These are phyloP conservation scores for Megathymus violae DNA, from an alignment of 1,140 invertebrate species.

Conservation along the genomic window DNA sequence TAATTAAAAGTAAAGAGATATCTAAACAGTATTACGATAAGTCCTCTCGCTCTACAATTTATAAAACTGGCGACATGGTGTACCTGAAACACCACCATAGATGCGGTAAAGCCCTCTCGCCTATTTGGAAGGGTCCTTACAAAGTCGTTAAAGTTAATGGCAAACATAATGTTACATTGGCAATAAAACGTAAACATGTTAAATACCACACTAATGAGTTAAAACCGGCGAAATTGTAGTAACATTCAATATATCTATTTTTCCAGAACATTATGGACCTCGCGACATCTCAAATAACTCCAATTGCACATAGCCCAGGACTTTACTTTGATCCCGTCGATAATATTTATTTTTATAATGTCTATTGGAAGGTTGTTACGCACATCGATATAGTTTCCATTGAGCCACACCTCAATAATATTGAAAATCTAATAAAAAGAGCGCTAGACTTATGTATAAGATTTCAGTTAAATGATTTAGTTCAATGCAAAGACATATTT, in stretches of 20 bases:
- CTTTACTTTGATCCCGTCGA: slow-evolving; percentile 40
- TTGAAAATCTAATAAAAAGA: slow-evolving; percentile 23
- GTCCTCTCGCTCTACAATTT: slow-evolving; percentile 29
- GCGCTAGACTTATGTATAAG: no score
- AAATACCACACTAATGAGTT: slow-evolving; percentile 40
- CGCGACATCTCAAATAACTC: slow-evolving; percentile 6
- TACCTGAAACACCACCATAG: slow-evolving; percentile 36
- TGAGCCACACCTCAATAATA: slow-evolving; percentile 37
- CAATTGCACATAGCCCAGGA: slow-evolving; percentile 39
- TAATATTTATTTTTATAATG: slow-evolving; percentile 36
- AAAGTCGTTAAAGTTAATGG: slow-evolving; percentile 36
- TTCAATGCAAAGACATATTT: slow-evolving; percentile 1
- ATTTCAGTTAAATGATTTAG: no score
- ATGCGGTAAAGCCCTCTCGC: slow-evolving; percentile 33
- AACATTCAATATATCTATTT: no score
- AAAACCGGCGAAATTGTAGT: slow-evolving; percentile 29
- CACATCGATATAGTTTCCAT: slow-evolving; percentile 36
- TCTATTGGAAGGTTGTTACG: slow-evolving; percentile 41
- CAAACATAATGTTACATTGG: slow-evolving; percentile 34
- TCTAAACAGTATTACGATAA: slow-evolving; percentile 36
- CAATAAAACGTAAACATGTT: slow-evolving; percentile 17
- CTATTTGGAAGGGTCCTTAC: slow-evolving; percentile 42
- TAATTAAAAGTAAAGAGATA: slow-evolving; percentile 16
- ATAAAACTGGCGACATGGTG: slow-evolving; percentile 38
- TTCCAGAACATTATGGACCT: background rate